Base-by-base conservation (phyloP, 2,113 vertebrate species). In the Proteles cristata region DNA sequence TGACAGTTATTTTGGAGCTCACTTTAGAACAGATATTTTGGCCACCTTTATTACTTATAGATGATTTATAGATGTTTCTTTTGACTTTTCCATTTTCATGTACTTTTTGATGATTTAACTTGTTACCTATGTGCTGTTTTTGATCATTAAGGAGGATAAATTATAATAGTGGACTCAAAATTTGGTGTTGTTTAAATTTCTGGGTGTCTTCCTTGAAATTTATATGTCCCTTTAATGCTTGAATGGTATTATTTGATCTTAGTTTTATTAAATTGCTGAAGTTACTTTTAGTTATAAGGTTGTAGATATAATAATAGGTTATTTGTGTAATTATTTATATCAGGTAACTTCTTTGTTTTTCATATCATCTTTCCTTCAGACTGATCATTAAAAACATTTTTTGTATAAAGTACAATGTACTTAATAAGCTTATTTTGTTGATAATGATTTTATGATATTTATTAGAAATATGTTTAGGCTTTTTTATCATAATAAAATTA, bases 1-100 rank as follows among this genome's bases (percentile, higher is more conserved):
- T 86, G 82, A 95, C 61, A 91, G 79, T 86, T 91, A 68, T 45
- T 35, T 91, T 90, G 85, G n/a, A 71, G 43, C n/a, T 81, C 33
- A 82, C 63, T 85, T 71, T 73, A 63, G 93, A 82, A 86, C 79
- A 91, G 53, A 17, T 65, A 43, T 87, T 95, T 95, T 63, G 53
- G 65, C 63, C 65, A 53, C 26, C 17, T 87, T 25, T 63, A 25
- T 63, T 89, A 50, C 45, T 74, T 84, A 71, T 68, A 43, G 31
- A 58, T 88, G 9, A 21, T 79, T 71, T 2, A 50, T 50, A 26
- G 48, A 26, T 33, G 10, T 89, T 76, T 83, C 69, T 79, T 96
- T 33, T 58, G 82, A 87, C 26, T 77, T 82, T 82, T 84, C 53
- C 50, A 26, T 76, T 89, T 93, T 61, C 17, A 50, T 81, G 31